These are phyloP conservation scores for Megalops atlanticus DNA, from an alignment of 2,113 vertebrate genomes.

Conservation along the genomic window DNA sequence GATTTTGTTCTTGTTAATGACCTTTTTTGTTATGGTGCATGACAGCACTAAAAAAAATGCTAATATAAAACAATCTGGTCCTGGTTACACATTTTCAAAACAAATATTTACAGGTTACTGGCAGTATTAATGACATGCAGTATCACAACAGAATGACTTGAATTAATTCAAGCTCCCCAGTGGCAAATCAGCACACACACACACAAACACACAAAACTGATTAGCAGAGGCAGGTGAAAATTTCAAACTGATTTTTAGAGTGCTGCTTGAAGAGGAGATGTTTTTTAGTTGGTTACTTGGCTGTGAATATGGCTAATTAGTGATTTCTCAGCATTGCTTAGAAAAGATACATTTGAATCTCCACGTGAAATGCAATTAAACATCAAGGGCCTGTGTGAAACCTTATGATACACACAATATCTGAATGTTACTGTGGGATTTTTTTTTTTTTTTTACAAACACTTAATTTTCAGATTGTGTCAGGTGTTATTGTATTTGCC, in stretches of 20 bases:
- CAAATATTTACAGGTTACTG: no score
- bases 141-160: not conserved
- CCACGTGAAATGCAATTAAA: slow-evolving; percentile 29
- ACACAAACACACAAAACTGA: slow-evolving; percentile 16
- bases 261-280: not conserved
- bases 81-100: no score
- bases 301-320: slow-evolving; percentile 10
- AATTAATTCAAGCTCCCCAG: slow-evolving; percentile 7
- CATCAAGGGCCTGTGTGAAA: slow-evolving; percentile 20
- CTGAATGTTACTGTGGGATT: slow-evolving; percentile 12
- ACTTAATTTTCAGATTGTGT: no score
- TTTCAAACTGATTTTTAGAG: not conserved
- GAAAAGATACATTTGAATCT: slow-evolving; percentile 28
- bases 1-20: not conserved
- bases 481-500: no score
- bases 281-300: slow-evolving; percentile 15
- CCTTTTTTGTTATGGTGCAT: not conserved
- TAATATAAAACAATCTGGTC: not conserved
- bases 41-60: not conserved
- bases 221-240: not conserved
- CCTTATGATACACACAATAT: slow-evolving; percentile 9
- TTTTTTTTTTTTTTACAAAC: no score
- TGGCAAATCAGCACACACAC: not conserved
- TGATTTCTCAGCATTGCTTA: slow-evolving; percentile 20
- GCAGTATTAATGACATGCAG: not conserved